Evolutionary conservation across 1,140 invertebrate genomes (phyloP), one percentile per base, ranked within the genome.

Genomic region (Ostrea denselamellosa): DNA sequence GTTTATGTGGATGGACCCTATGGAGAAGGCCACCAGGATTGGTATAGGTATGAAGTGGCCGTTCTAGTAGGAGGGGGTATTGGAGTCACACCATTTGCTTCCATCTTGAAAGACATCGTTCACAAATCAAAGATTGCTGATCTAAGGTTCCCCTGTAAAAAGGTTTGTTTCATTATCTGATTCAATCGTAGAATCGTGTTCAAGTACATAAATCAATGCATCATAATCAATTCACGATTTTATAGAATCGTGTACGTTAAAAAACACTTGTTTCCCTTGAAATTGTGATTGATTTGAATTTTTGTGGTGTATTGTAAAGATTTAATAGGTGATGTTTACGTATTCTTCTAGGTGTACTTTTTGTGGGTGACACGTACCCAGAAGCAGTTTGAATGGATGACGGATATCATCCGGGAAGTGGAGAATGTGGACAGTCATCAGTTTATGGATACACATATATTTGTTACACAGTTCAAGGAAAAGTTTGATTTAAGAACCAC

Each of bases 351-450:
- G 98, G 98, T 99, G 0, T 99, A 99, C 95, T 99, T 99, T 95
- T 95, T 99, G n/a, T 99, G 99, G 99, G 99, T 99, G 91, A 99
- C 99, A 93, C 98, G 98, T 2, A 99, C 98, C 0, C 99, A 99
- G 95, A 98, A 99, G 90, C 98, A 99, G 93, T 99, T 99, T 94
- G 99, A 99, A 95, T 99, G 92, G 99, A 99, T 99, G 95, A 99
- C 99, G 90, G 99, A 99, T 94, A 99, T 99, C 25, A 96, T 99
- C 44, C 96, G 98, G 68, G 98, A 99, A 93, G 98, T 99, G 0
- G 99, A 99, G 93, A 97, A 97, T 83, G 98, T 98, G 93, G 99
- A 99, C 94, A 97, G 98, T 14, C 98, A 98, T 2, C 97, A 98
- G 93, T 98, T 99, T 14, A 96, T 99, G 17, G 98, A 99, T 95